Evolutionary conservation across 2,888 invertebrate species (phyloP).

Genomic region (Drosophila aldrichi): DNA sequence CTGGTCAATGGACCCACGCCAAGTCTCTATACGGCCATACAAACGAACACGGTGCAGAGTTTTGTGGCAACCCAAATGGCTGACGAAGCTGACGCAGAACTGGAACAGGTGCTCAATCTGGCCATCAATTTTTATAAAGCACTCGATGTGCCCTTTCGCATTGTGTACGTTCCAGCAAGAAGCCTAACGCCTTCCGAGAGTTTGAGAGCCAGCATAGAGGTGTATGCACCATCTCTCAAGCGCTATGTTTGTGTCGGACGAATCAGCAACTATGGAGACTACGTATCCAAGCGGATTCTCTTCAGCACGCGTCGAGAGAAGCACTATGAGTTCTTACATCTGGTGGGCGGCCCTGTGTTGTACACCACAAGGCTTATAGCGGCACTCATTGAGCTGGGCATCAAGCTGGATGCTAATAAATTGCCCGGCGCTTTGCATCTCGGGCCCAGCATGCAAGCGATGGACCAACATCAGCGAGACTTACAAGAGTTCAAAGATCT

Average conservation of each 20-base stretch:
- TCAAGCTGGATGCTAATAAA: constrained; percentile 49
- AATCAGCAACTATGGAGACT: constrained; percentile 90
- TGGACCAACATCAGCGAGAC: constrained; percentile 46
- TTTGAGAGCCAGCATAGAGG: constrained; percentile 89
- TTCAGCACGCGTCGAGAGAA: constrained; percentile 89
- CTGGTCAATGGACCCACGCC: constrained; percentile 74
- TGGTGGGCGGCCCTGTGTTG: constrained; percentile 90
- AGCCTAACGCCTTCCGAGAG: constrained; percentile 89
- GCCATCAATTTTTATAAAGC: constrained; percentile 88
- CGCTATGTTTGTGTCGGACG: constrained; percentile 91
- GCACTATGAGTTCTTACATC: constrained; percentile 87
- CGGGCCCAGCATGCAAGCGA: neutral
- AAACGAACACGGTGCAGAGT: constrained; percentile 89
- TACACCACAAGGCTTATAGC: constrained; percentile 91
- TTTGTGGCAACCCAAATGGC: constrained; percentile 87
- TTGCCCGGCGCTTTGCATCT: constrained; percentile 28
- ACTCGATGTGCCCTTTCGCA: constrained; percentile 89
- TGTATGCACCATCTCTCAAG: constrained; percentile 89
- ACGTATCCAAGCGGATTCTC: constrained; percentile 91
- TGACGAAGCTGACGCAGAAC: constrained; percentile 86
- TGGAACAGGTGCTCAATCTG: constrained; percentile 87
- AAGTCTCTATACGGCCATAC: constrained; percentile 88
- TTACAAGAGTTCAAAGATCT: constrained; percentile 79
- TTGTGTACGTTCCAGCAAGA: constrained; percentile 88
- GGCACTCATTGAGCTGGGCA: constrained; percentile 89